Evolutionary conservation across 2,888 invertebrate genomes (phyloP).

Genomic region (Oegoconia quadripuncta): DNA sequence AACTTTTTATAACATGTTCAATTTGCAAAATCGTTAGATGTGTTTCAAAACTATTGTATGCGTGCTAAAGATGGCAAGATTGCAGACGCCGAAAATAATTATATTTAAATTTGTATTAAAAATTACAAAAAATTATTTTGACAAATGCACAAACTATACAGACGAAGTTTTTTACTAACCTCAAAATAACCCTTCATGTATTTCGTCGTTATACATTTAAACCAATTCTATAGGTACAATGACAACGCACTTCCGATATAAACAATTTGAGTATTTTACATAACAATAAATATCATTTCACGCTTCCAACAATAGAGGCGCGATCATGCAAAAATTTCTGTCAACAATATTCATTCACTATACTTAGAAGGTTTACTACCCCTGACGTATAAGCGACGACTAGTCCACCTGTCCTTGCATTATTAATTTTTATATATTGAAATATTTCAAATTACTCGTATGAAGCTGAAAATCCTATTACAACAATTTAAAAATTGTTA

Average conservation of each 20-base stretch:
- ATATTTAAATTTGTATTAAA: too few species aligned
- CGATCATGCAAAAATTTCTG: constrained; percentile 39
- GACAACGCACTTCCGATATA: constrained; percentile 38
- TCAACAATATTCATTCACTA: constrained; percentile 41
- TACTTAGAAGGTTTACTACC: constrained; percentile 34
- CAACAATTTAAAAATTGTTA: constrained; percentile 8
- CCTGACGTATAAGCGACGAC: constrained; percentile 28
- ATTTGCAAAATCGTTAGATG: too few species aligned
- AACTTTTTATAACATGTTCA: too few species aligned
- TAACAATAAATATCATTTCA: constrained; percentile 34
- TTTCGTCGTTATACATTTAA: constrained; percentile 1
- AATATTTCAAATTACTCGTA: background rate
- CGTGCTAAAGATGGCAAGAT: too few species aligned
- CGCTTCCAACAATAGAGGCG: constrained; percentile 33
- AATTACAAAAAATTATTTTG: too few species aligned
- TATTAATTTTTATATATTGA: background rate
- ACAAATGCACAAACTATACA: constrained; percentile 13
- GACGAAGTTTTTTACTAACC: constrained; percentile 9
- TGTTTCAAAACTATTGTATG: too few species aligned
- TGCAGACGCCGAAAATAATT: too few species aligned
- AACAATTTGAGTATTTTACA: constrained; percentile 26
- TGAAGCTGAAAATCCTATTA: constrained; percentile 13
- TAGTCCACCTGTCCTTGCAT: constrained; percentile 11
- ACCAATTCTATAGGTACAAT: constrained; percentile 36
- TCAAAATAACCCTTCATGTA: constrained; percentile 7